These are phyloP conservation scores for Orthosia gothica DNA, from an alignment of 2,888 invertebrate species.

Conservation along the genomic window DNA sequence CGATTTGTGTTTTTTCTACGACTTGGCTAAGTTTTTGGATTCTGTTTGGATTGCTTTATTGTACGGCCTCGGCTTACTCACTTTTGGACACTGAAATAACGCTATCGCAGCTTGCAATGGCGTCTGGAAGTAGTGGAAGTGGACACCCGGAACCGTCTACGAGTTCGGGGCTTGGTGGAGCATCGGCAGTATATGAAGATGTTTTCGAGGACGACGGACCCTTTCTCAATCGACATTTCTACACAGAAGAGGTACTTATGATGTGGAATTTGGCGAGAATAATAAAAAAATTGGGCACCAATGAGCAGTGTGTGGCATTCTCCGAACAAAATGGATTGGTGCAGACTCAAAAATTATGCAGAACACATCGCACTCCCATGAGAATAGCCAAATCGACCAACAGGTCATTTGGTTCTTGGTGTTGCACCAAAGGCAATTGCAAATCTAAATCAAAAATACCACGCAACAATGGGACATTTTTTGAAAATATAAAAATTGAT, in stretches of 20 bases:
- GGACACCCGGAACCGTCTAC: constrained; percentile 23
- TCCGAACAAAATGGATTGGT: constrained; percentile 20
- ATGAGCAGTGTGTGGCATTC: constrained; percentile 31
- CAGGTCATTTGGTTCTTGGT: constrained; percentile 5
- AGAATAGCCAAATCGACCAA: constrained; percentile 21
- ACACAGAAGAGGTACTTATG: constrained; percentile 7
- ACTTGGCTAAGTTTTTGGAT: background rate
- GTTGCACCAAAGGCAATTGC: constrained; percentile 5
- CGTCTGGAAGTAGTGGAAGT: constrained; percentile 29
- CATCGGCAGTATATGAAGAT: constrained; percentile 16
- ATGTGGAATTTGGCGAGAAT: constrained; percentile 22
- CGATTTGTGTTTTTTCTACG: constrained; percentile 1
- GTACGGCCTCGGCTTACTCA: constrained; percentile 11
- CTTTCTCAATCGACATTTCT: constrained; percentile 10
- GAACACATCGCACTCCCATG: constrained; percentile 30
- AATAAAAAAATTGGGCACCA: constrained; percentile 16
- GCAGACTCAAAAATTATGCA: constrained; percentile 24
- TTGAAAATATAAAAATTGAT: constrained; percentile 7
- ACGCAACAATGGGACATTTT: constrained; percentile 3
- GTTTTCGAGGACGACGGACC: constrained; percentile 12
- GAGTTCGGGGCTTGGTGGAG: constrained; percentile 23
- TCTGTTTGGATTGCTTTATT: constrained; percentile 4
- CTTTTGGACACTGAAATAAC: constrained; percentile 20
- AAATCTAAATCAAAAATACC: constrained; percentile 5
- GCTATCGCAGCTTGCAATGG: constrained; percentile 22